Evolutionary conservation across 2,888 invertebrate genomes (phyloP), one percentile per base, ranked within the genome.

Genomic region (Tanytarsus gracilentus): DNA sequence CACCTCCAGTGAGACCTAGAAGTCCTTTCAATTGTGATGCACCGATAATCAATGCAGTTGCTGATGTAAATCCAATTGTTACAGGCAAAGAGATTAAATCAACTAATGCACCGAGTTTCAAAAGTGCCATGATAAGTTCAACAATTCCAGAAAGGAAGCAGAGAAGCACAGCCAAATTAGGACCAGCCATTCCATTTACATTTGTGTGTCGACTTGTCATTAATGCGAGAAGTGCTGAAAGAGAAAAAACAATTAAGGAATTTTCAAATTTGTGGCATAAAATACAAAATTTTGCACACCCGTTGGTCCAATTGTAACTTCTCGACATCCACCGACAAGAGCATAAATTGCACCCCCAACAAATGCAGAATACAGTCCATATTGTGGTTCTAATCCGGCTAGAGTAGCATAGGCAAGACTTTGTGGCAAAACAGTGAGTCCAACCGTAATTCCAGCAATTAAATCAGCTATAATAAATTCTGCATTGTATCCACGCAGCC

Each of bases 291-390:
- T n/a, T n/a, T n/a, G n/a, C n/a, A n/a, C n/a, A n/a, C n/a, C n/a
- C n/a, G 95, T 95, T 2, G 96, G 95, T 6, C 96, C 90, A 62
- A 90, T 84, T 5, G 89, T 88, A 61, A 89, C 88, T 69, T 89
- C 88, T 65, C 88, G 88, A 69, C 88, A 88, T 52, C 92, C 90
- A 25, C 96, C 96, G 66, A 96, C 83, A 62, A 95, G 72, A 53
- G 87, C 83, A 75, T 96, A 97, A 36, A 96, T 81, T 71, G 96
- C 88, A 68, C 94, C 93, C 1, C 95, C 94, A 75, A 93, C 82
- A 73, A 96, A 96, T 1, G 95, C 88, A 0, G 95, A 93, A 76
- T 96, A 96, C 53, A 97, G 79, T 3, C 96, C 96, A 76, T 92
- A 94, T 91, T 88, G 88, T 29, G 90, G 89, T 69, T 86, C 84